Evolutionary conservation across 1,140 invertebrate genomes (phyloP), one percentile per base, ranked within the genome.

Genomic region (Microplitis mediator): DNA sequence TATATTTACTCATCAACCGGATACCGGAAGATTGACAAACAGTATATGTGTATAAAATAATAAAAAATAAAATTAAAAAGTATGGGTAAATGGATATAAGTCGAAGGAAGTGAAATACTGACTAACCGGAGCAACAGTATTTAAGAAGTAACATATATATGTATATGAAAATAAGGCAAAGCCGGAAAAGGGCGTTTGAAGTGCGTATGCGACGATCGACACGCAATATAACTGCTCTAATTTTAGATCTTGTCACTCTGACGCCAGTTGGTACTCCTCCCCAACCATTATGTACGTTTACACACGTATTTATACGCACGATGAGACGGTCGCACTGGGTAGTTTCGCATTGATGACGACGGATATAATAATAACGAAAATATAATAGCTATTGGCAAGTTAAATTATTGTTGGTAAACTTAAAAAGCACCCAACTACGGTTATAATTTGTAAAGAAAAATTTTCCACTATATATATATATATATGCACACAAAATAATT

Each of bases 201-300:
- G 83, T 84, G 84, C 83, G 82, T 83, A 85, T 86, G 84, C 84
- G 83, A 86, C 84, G 80, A 84, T 86, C 83, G 84, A 85, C 84
- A 86, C 84, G 84, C 84, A 84, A 80, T 72, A 74, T 77, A 73
- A 70, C 71, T 80, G 81, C 83, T 85, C 84, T 86, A 87, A 87
- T 87, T 86, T 83, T 85, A 86, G 85, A 87, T 86, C 84, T 86
- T 85, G 85, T 86, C 85, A 85, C 85, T 85, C 85, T 82, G 78
- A 85, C 83, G 83, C 85, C 85, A 86, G 85, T 79, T 87, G 85
- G 78, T 78, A 79, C 79, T 75, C 82, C 84, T 84, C 84, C 84
- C 82, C 81, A 74, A 36, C 82, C 78, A 87, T 87, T 87, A 87
- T 81, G 75, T 80, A 79, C 84, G 80, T 86, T 86, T 85, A 84